These are phyloP conservation scores for Chaetops frenatus DNA, from an alignment of 2,113 vertebrate species.

Conservation along the genomic window DNA sequence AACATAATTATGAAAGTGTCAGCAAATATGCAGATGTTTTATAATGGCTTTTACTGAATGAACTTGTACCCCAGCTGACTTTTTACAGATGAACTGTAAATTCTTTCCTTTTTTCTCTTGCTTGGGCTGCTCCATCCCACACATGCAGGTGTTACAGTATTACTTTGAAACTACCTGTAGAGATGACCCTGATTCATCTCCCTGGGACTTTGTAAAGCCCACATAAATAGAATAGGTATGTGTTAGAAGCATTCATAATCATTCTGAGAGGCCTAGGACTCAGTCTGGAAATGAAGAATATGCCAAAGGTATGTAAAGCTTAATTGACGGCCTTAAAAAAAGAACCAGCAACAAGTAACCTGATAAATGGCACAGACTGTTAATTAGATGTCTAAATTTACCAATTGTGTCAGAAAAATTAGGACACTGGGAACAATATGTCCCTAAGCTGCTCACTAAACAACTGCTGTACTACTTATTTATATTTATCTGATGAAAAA, in stretches of 20 bases:
- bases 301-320: not conserved
- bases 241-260: not conserved
- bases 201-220: not conserved
- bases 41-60: not conserved
- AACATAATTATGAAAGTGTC: not conserved
- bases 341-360: not conserved
- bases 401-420: constrained; percentile 51
- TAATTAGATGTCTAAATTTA: constrained; percentile 59
- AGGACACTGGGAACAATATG: constrained; percentile 36
- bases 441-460: constrained; percentile 39
- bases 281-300: not conserved
- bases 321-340: not conserved
- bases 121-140: not conserved
- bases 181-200: not conserved
- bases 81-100: not conserved
- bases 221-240: not conserved
- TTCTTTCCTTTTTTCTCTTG: not conserved
- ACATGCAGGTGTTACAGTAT: not conserved
- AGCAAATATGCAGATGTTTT: not conserved
- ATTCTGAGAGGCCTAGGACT: not conserved
- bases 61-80: not conserved
- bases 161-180: not conserved
- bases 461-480: constrained; percentile 42
- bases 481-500: constrained; percentile 45
- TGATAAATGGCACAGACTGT: constrained; percentile 34